Conservation (phyloP, 2,113 vertebrate genomes). For the Pleuronectes platessa region DNA sequence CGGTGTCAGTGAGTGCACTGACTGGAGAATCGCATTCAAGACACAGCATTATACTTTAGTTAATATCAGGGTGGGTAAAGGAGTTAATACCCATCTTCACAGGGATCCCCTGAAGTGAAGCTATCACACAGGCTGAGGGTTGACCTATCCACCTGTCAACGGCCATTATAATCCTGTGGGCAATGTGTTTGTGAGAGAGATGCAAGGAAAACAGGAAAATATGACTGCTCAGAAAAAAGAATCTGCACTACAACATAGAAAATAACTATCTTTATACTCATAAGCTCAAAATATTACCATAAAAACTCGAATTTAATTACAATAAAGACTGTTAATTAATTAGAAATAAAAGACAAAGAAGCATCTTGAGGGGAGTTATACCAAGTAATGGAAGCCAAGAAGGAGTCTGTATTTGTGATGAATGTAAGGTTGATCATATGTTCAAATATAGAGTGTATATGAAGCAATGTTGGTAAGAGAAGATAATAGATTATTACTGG, state of each 20-base stretch:
- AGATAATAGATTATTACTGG: no score
- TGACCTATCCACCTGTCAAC: conserved; percentile 75
- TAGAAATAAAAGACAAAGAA: neutral
- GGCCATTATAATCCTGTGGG: conserved; percentile 56
- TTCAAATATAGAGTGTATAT: no score
- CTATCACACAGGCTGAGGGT: conserved; percentile 49
- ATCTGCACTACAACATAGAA: neutral
- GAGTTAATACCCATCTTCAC: conserved; percentile 34
- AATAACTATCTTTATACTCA: no score
- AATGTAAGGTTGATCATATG: no score
- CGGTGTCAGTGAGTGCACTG: neutral
- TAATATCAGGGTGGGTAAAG: conserved; percentile 27
- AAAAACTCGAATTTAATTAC: no score
- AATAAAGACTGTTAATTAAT: no score
- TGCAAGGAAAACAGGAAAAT: conserved; percentile 2
- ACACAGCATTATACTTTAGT: neutral
- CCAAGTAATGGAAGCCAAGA: neutral
- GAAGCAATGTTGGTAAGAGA: no score
- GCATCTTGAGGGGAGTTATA: neutral
- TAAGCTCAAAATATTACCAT: no score
- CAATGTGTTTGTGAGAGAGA: conserved; percentile 14
- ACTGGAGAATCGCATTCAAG: neutral
- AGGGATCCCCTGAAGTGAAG: conserved; percentile 56
- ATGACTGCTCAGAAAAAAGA: neutral
- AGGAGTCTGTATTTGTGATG: no score